These are phyloP conservation scores for Cephalopholis sonnerati DNA, from an alignment of 2,113 vertebrate genomes.

Conservation along the genomic window DNA sequence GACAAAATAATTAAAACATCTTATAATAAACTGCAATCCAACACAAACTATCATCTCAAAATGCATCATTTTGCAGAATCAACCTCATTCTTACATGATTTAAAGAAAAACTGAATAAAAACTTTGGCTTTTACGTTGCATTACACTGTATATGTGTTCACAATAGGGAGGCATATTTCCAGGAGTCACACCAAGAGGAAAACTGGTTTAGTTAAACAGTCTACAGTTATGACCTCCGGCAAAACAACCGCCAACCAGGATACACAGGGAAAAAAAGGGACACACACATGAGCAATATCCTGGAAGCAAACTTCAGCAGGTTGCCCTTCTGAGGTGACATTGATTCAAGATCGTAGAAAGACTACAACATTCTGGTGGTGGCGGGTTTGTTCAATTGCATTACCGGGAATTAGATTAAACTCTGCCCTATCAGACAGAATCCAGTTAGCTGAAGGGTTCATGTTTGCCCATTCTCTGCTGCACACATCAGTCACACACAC, in stretches of 20 bases:
- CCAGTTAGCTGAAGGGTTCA: constrained; percentile 23
- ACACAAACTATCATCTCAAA: not conserved
- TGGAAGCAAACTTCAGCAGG: constrained; percentile 25
- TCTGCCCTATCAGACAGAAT: constrained; percentile 33
- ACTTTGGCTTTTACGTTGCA: not conserved
- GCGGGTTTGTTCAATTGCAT: constrained; percentile 50
- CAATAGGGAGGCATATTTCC: not conserved
- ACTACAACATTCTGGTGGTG: constrained; percentile 22
- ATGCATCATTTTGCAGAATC: not conserved
- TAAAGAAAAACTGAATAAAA: not conserved
- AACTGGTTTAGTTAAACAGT: constrained; percentile 32
- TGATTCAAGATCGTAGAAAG: constrained; percentile 19
- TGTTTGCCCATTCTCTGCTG: constrained; percentile 35
- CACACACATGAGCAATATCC: constrained; percentile 4
- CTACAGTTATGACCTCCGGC: constrained; percentile 8
- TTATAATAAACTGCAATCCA: not conserved
- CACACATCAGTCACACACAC: constrained; percentile 8
- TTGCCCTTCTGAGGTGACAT: constrained; percentile 20
- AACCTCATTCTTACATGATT: too few relatives aligned
- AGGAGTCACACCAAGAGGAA: not conserved
- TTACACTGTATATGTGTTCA: not conserved
- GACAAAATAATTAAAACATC: not conserved
- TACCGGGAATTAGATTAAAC: constrained; percentile 52
- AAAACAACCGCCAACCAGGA: constrained; percentile 28
- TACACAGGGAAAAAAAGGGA: not conserved